Evolutionary conservation across 2,113 vertebrate genomes (phyloP), one percentile per base, ranked within the genome.

Genomic region (Rhinoderma darwinii): DNA sequence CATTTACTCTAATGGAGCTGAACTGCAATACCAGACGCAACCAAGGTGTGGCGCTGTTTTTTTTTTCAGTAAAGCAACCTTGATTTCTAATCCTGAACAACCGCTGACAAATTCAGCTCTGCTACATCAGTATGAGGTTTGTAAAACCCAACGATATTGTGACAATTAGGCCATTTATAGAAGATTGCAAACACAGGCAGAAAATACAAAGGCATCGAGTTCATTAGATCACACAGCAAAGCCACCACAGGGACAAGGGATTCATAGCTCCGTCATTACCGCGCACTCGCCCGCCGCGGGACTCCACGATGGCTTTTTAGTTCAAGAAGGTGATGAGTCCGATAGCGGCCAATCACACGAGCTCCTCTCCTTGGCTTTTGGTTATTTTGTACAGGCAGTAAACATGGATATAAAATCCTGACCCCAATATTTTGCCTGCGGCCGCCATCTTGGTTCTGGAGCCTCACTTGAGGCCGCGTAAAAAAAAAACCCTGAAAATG

Each of bases 221-320:
- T 15, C 63, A 12, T 27, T 7, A 68, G 11, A 11, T n/a, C 20
- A 75, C 41, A n/a, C 27, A 12, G 14, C 47, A 78, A 27, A 78
- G 50, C n/a, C 51, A n/a, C 54, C 8, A 27, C 56, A 25, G 12
- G 37, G 54, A 61, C 78, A 41, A 81, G 54, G 39, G 78, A 15
- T 39, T 82, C 79, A 63, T 41, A 32, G 22, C 79, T 43, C 56
- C 75, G 10, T 4, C 75, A 35, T n/a, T 78, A 78, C 17, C 47
- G 32, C 7, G 35, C 39, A 27, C 41, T n/a, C 78, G 35, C 10
- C 37, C 39, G n/a, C 37, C 6, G 41, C 41, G 41, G 54, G 61
- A 82, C 79, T 82, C 79, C 56, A 82, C 25, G 79, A 82, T 82
- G 79, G 79, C 79, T 66, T 82, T 41, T 7, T 15, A 27, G 39